Percentiles rank a stretch among this genome's conserved stretches.
These are phyloP conservation scores for Bombus polaris DNA, from an alignment of 1,140 invertebrate genomes.

Conservation along the genomic window DNA sequence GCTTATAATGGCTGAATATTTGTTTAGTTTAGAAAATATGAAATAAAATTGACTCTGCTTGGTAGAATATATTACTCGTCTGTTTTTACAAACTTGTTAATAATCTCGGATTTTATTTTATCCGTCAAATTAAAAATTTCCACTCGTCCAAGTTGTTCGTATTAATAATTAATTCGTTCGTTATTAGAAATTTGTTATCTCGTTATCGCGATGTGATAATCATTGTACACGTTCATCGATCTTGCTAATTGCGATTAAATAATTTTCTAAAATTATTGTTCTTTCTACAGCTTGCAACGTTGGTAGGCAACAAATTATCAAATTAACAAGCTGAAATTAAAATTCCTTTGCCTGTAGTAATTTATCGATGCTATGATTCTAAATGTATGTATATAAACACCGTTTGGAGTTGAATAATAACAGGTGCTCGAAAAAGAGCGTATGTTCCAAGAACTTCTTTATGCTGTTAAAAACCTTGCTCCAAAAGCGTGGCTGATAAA, in stretches of 20 bases:
- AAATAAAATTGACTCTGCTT: background rate
- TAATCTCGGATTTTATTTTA: background rate
- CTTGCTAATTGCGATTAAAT: too few species aligned
- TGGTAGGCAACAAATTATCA: background rate
- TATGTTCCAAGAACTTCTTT: constrained; percentile 19
- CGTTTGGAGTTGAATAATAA: background rate
- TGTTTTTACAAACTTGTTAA: background rate
- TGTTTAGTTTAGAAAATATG: background rate
- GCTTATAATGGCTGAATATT: background rate
- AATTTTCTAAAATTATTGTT: too few species aligned
- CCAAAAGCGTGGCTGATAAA: constrained; percentile 27
- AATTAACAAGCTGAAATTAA: background rate
- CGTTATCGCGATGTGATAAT: too few species aligned
- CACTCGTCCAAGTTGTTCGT: background rate
- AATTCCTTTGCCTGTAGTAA: background rate
- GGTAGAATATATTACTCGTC: too few species aligned
- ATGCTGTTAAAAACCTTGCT: constrained; percentile 15
- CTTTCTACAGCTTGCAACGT: too few species aligned
- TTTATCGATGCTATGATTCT: background rate
- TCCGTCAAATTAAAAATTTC: background rate
- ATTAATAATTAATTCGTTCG: too few species aligned
- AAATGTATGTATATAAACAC: background rate
- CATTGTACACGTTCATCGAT: too few species aligned
- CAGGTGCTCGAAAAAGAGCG: background rate
- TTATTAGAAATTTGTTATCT: too few species aligned